A percentile compares a stretch with the other conserved stretches of the same genome.
These are phyloP conservation scores for Acanthornis magna DNA, from an alignment of 2,797 vertebrate genomes.

Conservation along the genomic window DNA sequence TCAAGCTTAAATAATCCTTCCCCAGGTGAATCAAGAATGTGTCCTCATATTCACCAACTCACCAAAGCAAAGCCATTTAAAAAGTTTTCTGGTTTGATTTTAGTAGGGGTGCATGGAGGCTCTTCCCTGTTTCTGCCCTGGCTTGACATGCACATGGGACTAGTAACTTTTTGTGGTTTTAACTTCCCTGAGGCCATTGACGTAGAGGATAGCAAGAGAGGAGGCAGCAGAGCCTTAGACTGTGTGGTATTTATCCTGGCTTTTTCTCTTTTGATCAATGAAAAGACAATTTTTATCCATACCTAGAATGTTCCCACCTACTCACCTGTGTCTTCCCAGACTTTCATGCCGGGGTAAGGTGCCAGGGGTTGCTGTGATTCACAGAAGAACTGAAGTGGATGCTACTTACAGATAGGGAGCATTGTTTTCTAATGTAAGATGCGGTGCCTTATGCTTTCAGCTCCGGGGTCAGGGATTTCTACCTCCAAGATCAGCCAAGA, in stretches of 20 bases:
- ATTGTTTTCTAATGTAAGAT: neutral
- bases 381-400: neutral
- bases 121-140: neutral
- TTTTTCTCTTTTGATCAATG: neutral
- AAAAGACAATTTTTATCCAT: neutral
- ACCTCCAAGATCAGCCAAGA: neutral
- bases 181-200: neutral
- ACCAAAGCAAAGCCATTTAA: neutral
- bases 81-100: neutral
- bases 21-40: neutral
- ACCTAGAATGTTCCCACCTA: neutral
- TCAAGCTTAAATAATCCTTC: neutral
- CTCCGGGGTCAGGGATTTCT: neutral
- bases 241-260: neutral
- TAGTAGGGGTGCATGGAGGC: no score
- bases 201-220: neutral
- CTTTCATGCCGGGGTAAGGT: neutral
- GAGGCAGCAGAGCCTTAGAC: neutral
- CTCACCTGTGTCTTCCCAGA: neutral
- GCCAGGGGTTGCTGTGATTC: neutral
- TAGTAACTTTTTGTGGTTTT: neutral
- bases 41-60: neutral
- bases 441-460: neutral
- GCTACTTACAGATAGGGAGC: neutral
- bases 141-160: neutral